Evolutionary conservation across 1,140 invertebrate genomes (phyloP).

Genomic region (Pygmarrhopalites habei): DNA sequence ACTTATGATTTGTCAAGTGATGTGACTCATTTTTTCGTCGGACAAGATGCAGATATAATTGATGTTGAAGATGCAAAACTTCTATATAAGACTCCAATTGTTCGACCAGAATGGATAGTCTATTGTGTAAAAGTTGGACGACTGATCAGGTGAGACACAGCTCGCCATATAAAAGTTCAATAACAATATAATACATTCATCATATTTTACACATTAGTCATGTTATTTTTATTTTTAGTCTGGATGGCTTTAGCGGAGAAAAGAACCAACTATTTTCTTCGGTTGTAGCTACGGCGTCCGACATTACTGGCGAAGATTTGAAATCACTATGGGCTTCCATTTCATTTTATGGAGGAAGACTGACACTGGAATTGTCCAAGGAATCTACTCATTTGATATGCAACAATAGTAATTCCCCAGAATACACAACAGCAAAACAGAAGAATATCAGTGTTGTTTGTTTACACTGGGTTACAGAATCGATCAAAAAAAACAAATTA

Average conservation of each 20-base stretch:
- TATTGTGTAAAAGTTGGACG: conserved; percentile 60
- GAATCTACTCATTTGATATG: conserved; percentile 29
- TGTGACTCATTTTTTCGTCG: conserved; percentile 81
- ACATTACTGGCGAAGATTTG: conserved; percentile 28
- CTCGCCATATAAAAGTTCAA: neutral
- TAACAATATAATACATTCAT: neutral
- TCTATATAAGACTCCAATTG: conserved; percentile 74
- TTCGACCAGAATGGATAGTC: conserved; percentile 73
- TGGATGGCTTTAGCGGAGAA: conserved; percentile 28
- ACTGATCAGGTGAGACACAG: conserved; percentile 54
- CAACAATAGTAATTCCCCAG: conserved; percentile 13
- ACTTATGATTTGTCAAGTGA: conserved; percentile 79
- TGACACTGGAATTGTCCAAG: conserved; percentile 13
- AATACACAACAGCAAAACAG: conserved; percentile 17
- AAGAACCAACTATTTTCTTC: conserved; percentile 22
- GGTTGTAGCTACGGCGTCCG: conserved; percentile 6
- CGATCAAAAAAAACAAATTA: conserved; percentile 13
- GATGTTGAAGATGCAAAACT: conserved; percentile 78
- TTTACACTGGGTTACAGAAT: conserved; percentile 32
- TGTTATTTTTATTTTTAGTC: conserved; percentile 17
- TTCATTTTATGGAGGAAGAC: conserved; percentile 27
- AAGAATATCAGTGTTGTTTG: conserved; percentile 24
- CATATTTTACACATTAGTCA: neutral
- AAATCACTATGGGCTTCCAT: conserved; percentile 27
- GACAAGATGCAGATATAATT: conserved; percentile 65